phyloP scores from a whole-genome alignment of 2,113 vertebrate species.

The Leucoraja erinaceus region DNA sequence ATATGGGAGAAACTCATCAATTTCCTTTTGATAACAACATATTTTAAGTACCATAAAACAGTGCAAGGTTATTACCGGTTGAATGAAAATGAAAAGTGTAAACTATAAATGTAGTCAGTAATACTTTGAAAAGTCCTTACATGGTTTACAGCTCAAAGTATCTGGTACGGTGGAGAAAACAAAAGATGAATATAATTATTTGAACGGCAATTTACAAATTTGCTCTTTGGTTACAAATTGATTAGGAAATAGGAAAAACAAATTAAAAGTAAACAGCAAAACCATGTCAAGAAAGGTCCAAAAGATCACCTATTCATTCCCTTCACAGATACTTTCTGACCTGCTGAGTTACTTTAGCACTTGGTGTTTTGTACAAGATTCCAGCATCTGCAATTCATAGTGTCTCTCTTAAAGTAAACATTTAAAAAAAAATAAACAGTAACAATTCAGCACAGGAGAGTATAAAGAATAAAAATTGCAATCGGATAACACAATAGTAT shows the following conservation, averaged over 20 bases:
- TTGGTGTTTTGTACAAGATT: no score
- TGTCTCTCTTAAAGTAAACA: not conserved
- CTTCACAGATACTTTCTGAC: no score
- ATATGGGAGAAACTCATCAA: not conserved
- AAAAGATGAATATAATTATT: not conserved
- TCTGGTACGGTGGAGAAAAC: not conserved
- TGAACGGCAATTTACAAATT: not conserved
- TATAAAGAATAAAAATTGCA: not conserved
- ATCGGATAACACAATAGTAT: not conserved
- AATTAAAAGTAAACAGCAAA: no score
- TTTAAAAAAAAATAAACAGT: not conserved
- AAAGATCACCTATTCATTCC: no score
- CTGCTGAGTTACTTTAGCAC: no score
- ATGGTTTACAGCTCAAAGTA: not conserved
- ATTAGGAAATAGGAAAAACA: not conserved
- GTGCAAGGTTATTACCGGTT: not conserved
- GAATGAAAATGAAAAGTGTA: not conserved
- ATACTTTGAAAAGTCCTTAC: not conserved
- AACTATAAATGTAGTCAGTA: not conserved
- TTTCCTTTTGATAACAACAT: not conserved
- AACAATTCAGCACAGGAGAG: not conserved
- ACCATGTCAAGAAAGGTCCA: no score
- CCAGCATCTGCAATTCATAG: no score
- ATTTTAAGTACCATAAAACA: not conserved
- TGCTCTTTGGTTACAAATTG: not conserved